These are phyloP conservation scores for Enteromius treurensis DNA, from an alignment of 2,797 vertebrate species.

Conservation along the genomic window DNA sequence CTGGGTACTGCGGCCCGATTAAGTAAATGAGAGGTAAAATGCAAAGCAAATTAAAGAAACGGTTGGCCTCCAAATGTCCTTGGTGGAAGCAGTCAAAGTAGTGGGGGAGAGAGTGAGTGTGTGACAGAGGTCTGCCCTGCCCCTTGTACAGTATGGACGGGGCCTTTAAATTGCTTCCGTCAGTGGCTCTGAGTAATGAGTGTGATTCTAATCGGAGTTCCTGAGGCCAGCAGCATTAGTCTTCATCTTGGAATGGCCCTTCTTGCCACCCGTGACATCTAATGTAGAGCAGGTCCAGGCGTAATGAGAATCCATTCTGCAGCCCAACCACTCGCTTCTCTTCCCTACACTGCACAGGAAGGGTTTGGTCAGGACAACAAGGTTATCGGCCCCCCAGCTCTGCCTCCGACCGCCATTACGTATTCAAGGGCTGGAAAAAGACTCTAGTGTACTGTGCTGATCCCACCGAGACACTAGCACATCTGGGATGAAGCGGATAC, in stretches of 20 bases:
- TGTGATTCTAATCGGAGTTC: conserved; percentile 87
- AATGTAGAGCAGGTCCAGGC: conserved; percentile 82
- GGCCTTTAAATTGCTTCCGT: conserved; percentile 87
- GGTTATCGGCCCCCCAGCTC: conserved; percentile 59
- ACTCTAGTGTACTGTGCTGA: conserved; percentile 50
- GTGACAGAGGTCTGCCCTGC: conserved; percentile 81
- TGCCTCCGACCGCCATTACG: conserved; percentile 74
- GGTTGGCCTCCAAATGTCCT: conserved; percentile 77
- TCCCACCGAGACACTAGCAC: conserved; percentile 16
- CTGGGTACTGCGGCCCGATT: conserved; percentile 52
- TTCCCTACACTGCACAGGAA: conserved; percentile 58
- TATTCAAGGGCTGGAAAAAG: conserved; percentile 74
- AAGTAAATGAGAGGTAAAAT: conserved; percentile 70
- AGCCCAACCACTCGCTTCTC: conserved; percentile 53
- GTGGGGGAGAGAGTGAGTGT: conserved; percentile 51
- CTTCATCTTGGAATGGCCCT: conserved; percentile 82
- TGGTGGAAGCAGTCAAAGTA: conserved; percentile 70
- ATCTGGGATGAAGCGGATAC: neutral
- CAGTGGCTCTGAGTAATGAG: conserved; percentile 85
- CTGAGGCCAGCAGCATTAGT: conserved; percentile 84
- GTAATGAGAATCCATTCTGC: conserved; percentile 76
- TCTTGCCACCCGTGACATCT: conserved; percentile 78
- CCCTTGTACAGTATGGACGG: conserved; percentile 84
- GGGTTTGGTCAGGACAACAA: conserved; percentile 59
- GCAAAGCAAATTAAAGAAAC: conserved; percentile 71